Evolutionary conservation across 2,888 invertebrate genomes (phyloP), one percentile per base, ranked within the genome.

Genomic region (Schizaphis graminum): DNA sequence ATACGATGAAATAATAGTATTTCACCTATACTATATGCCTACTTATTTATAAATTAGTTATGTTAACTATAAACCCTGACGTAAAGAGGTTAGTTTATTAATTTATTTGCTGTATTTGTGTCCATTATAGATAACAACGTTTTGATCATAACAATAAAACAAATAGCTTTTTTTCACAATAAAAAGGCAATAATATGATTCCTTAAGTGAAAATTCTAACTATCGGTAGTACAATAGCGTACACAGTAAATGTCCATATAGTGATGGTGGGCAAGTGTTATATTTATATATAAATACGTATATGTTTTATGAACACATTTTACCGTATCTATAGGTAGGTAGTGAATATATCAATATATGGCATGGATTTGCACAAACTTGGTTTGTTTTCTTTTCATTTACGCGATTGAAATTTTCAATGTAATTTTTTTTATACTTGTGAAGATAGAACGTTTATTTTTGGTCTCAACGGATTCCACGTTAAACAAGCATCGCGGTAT

Each of bases 391-490:
- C 2, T 86, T n/a, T 28, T 86, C 86, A 16, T 28, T 7, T 77
- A 0, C 77, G 35, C 77, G 21, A 35, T 77, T 77, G 77, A 21
- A 7, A 77, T 77, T 21, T 77, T 77, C 67, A 77, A 77, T 77
- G 35, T 35, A 77, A 47, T 47, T 47, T 77, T 35, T 77, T 77
- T 35, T 24, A 26, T 53, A 8, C 26, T 88, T 21, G 35, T 16
- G 35, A 53, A 86, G 86, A 47, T 28, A 49, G 53, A 84, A 77
- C 84, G 28, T 84, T 91, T 84, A 53, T 77, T 91, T 26, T 57
- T 24, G 21, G 21, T 84, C 90, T 53, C 49, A 7, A 28, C 1
- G 49, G 41, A 91, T 84, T 53, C 26, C 7, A 47, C 28, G 47
- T 88, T 88, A 88, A 53, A 88, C 88, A 35, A 88, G n/a, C 11